Evolutionary conservation across 1,140 invertebrate species (phyloP), one percentile per base, ranked within the genome.

Genomic region (Alviniconcha marisindica): DNA sequence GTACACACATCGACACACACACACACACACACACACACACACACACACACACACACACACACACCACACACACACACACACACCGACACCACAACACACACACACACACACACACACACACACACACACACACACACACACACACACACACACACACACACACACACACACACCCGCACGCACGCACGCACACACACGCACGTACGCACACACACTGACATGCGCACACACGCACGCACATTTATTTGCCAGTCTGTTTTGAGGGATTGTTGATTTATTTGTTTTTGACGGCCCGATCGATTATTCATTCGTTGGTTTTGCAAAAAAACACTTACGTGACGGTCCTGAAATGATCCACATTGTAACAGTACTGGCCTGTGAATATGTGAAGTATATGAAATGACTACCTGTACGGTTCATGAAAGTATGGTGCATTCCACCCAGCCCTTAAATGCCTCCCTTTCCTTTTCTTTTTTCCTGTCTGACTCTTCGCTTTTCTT

Each of bases 21-120:
- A 36, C 31, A 28, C 66, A 33, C 31, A 7, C 66, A 71, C 66
- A 71, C 66, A 71, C 66, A 71, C 66, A 33, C 31, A 36, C 66
- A 71, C 66, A 71, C 66, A 71, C 66, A 71, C 66, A 71, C 66
- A 71, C 66, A 71, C 15, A 71, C 66, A 71, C 7, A 10, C 7
- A 10, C 7, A 5, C 10, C 56, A 60, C 56, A 60, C 56, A 60
- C 56, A 60, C 7, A 60, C 56, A 60, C 56, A 24, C 56, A 24
- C 56, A 24, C 56, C 18, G 15, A 24, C 66, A 71, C 66, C 4
- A n/a, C 31, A n/a, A 71, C 66, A 71, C 66, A 71, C 66, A 71
- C 66, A 33, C 66, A 71, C 66, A 71, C 66, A 60, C 56, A 60
- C 56, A 60, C 28, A 60, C 24, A 24, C 24, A 60, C 24, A 24